phyloP scores from a whole-genome alignment of 2,888 invertebrate species.

The Neoitamus cyanurus region DNA sequence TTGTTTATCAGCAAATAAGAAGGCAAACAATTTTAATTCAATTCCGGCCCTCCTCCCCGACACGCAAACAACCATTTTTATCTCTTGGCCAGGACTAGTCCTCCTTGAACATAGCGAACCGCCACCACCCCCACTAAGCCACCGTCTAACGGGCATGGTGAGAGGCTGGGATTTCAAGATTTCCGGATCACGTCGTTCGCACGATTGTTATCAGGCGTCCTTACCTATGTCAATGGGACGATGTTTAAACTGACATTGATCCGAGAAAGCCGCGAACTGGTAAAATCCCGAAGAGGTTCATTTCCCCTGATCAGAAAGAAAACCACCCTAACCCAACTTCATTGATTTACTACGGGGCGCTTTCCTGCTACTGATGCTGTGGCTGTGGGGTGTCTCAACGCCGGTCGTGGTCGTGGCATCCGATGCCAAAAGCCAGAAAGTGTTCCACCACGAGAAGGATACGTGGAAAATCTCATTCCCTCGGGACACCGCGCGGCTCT shows the following conservation, averaged over 20 bases:
- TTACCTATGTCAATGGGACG: not conserved
- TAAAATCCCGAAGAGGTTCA: not conserved
- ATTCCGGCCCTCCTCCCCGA: not conserved
- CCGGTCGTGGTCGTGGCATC: not conserved
- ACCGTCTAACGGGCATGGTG: not conserved
- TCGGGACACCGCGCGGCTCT: not conserved
- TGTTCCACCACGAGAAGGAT: not conserved
- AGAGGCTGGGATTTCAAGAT: not conserved
- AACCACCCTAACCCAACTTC: not conserved
- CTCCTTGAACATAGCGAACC: not conserved
- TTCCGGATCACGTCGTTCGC: not conserved
- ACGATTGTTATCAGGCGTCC: not conserved
- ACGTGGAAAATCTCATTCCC: not conserved
- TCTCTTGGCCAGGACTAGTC: not conserved
- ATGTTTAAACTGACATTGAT: constrained; percentile 10
- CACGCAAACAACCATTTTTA: not conserved
- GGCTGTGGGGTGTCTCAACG: not conserved
- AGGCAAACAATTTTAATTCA: not conserved
- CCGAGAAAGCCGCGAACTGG: not conserved
- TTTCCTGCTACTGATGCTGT: too few species aligned
- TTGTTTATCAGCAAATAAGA: not conserved
- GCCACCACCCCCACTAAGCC: not conserved
- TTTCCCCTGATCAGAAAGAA: not conserved
- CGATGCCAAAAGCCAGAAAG: not conserved
- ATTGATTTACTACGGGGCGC: not conserved